Percentiles rank a stretch among this genome's conserved stretches.
Conservation (phyloP, 2,888 invertebrate species). For the Papilio gigon region DNA sequence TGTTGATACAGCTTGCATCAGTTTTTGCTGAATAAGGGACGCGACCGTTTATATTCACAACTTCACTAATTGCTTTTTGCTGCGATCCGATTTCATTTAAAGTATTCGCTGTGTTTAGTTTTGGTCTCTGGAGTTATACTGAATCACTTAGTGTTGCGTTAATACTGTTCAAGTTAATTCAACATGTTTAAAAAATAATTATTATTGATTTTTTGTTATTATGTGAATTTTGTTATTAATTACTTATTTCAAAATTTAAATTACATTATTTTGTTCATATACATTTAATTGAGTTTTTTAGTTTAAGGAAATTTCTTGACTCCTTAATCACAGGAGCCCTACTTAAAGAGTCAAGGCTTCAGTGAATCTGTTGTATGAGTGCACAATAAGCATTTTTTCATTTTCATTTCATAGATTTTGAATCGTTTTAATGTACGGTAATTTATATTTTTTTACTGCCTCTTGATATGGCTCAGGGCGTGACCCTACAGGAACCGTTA, state of each 20-base stretch:
- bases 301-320: too few species aligned
- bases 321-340: too few species aligned
- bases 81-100: slow-evolving; percentile 44
- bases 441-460: not conserved
- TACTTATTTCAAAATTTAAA: too few species aligned
- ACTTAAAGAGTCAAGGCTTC: too few species aligned
- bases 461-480: slow-evolving; percentile 1
- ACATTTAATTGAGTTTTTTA: too few species aligned
- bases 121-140: slow-evolving; percentile 25
- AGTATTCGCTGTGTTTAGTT: slow-evolving; percentile 27
- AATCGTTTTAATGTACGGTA: not conserved
- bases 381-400: too few species aligned
- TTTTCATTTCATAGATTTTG: too few species aligned
- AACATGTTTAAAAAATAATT: too few species aligned
- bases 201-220: too few species aligned
- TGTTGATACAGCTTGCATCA: slow-evolving; percentile 49
- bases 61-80: slow-evolving; percentile 55
- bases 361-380: too few species aligned
- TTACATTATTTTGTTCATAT: too few species aligned
- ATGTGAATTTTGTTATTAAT: too few species aligned
- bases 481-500: slow-evolving; percentile 12
- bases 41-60: slow-evolving; percentile 49
- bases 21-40: slow-evolving; percentile 59
- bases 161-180: slow-evolving; percentile 4
- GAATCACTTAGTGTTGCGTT: slow-evolving; percentile 21